A percentile compares a stretch with the other conserved stretches of the same genome.
phyloP scores from a whole-genome alignment of 2,113 vertebrate species.

The Ellobius talpinus region DNA sequence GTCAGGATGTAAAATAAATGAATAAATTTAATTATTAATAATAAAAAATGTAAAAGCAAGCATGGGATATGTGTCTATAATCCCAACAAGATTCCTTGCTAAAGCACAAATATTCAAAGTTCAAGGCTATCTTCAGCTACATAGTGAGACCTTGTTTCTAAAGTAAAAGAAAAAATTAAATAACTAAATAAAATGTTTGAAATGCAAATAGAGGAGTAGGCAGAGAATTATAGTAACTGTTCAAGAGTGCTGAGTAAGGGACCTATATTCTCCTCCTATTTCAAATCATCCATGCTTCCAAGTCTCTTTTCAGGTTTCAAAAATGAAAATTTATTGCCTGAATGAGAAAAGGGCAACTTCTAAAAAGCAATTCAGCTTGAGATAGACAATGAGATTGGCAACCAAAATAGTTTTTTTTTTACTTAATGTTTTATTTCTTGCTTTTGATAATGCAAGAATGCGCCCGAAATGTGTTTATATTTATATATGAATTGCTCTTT shows the following conservation, averaged over 20 bases:
- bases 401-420: slow-evolving; percentile 33
- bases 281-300: neutral
- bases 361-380: neutral
- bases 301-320: neutral
- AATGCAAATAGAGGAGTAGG: neutral
- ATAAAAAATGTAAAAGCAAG: neutral
- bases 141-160: neutral
- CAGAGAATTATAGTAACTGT: neutral
- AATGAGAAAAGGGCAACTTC: neutral
- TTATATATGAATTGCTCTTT: slow-evolving; percentile 16
- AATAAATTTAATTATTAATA: no score
- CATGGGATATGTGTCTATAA: neutral
- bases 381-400: neutral
- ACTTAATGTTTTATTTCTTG: neutral
- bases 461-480: neutral
- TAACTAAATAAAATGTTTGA: neutral
- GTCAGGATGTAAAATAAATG: no score
- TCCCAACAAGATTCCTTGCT: neutral
- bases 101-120: neutral
- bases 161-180: neutral
- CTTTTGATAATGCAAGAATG: slow-evolving; percentile 2
- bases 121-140: neutral
- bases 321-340: neutral
- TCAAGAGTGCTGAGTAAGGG: neutral
- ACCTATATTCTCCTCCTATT: neutral